Conservation (phyloP, 1,140 invertebrate genomes). For the Sycophaga agraensis region DNA sequence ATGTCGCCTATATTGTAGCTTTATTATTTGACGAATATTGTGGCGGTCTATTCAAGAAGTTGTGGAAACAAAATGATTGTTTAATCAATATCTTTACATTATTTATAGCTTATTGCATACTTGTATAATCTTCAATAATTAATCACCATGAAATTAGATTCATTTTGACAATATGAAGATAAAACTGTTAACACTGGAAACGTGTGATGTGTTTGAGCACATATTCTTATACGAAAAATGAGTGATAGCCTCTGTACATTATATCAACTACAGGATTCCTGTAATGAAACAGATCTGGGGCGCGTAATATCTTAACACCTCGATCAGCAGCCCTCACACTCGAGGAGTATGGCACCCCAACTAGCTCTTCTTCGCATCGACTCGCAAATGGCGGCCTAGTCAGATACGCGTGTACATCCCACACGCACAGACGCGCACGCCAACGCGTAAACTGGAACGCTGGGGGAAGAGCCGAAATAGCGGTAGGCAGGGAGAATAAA, state of each 20-base stretch:
- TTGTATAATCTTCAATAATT: not conserved
- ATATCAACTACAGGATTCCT: constrained; percentile 33
- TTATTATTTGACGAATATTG: not conserved
- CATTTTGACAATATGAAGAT: not conserved
- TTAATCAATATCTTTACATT: too few relatives aligned
- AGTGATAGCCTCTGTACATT: constrained; percentile 35
- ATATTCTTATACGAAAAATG: not conserved
- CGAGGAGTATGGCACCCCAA: not conserved
- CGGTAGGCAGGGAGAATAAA: constrained; percentile 49
- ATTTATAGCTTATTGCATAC: too few relatives aligned
- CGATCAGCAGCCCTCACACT: not conserved
- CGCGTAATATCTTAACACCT: constrained; percentile 32
- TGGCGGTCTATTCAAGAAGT: not conserved
- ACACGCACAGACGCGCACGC: not conserved
- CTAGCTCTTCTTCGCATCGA: not conserved
- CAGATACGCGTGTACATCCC: too few relatives aligned
- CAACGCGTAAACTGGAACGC: not conserved
- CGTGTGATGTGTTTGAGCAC: not conserved
- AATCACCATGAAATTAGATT: not conserved
- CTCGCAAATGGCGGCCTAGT: constrained; percentile 5
- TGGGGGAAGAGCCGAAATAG: constrained; percentile 12
- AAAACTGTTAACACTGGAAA: not conserved
- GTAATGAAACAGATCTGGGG: constrained; percentile 20
- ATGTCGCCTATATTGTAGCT: too few relatives aligned
- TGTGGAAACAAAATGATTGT: not conserved